phyloP scores from a whole-genome alignment of 2,797 vertebrate genomes.

The Glossophaga mutica region DNA sequence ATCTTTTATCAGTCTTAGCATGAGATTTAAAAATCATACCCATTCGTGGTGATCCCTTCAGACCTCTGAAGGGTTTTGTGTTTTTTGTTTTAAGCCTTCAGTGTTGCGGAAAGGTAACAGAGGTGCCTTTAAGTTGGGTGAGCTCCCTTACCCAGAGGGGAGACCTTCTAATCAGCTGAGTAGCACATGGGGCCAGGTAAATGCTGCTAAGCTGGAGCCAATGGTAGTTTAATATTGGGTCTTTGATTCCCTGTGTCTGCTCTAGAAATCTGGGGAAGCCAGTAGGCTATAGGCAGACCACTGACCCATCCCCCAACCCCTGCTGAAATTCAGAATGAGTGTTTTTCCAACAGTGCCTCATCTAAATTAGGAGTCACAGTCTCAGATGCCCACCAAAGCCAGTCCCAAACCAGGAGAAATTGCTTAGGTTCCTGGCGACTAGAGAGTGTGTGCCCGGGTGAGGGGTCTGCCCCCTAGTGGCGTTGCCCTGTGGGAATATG shows the following conservation, averaged over 20 bases:
- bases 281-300: not conserved
- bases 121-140: not conserved
- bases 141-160: not conserved
- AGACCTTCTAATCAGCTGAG: not conserved
- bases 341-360: not conserved
- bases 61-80: not conserved
- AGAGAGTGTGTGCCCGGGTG: fast-evolving
- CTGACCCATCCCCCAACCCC: fast-evolving
- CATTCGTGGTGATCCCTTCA: not conserved
- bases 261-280: not conserved
- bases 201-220: not conserved
- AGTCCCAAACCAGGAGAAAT: not conserved
- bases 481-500: not conserved
- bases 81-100: not conserved
- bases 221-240: not conserved
- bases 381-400: not conserved
- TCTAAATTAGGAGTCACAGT: not conserved
- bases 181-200: fast-evolving
- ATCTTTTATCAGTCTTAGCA: not conserved
- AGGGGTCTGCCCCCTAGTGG: not conserved
- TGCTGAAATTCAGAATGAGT: not conserved
- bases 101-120: not conserved
- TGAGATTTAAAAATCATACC: not conserved
- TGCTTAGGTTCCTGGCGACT: fast-evolving
- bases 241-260: not conserved